phyloP scores from a whole-genome alignment of 2,797 vertebrate species.

The Fundulus diaphanus region DNA sequence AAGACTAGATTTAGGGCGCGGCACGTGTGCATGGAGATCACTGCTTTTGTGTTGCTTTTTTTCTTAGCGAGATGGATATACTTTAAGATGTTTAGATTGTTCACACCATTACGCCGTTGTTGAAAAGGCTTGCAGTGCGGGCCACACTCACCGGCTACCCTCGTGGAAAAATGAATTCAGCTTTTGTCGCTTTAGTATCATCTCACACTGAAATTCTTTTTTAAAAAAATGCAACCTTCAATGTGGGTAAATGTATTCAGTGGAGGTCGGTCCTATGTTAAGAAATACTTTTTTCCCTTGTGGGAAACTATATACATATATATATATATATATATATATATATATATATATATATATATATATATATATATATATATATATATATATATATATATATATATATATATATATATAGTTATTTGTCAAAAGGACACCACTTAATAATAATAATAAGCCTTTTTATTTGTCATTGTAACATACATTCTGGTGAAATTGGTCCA shows the following conservation, averaged over 20 bases:
- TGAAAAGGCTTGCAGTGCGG: slow-evolving; percentile 30
- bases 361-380: too few relatives aligned
- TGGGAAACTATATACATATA: too few relatives aligned
- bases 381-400: too few relatives aligned
- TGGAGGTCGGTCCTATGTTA: not conserved
- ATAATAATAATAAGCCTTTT: too few relatives aligned
- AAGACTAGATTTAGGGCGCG: slow-evolving; percentile 34
- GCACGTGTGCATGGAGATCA: slow-evolving; percentile 56
- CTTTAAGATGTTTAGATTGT: slow-evolving; percentile 42
- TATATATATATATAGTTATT: not conserved
- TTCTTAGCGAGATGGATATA: slow-evolving; percentile 33
- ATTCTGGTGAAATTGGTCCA: too few relatives aligned
- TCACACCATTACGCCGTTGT: slow-evolving; percentile 33
- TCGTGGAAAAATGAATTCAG: not conserved
- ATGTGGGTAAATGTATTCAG: not conserved
- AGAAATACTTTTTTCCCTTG: too few relatives aligned
- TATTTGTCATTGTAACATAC: too few relatives aligned
- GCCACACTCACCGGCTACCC: not conserved
- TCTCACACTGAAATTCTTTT: not conserved
- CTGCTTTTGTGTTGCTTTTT: slow-evolving; percentile 50
- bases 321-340: too few relatives aligned
- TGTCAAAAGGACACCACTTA: not conserved
- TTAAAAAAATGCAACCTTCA: not conserved
- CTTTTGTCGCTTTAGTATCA: not conserved
- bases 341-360: too few relatives aligned